A percentile compares a stretch with the other conserved stretches of the same genome.
Evolutionary conservation across 1,140 invertebrate genomes (phyloP).

Genomic region (Coenobita brevimanus): DNA sequence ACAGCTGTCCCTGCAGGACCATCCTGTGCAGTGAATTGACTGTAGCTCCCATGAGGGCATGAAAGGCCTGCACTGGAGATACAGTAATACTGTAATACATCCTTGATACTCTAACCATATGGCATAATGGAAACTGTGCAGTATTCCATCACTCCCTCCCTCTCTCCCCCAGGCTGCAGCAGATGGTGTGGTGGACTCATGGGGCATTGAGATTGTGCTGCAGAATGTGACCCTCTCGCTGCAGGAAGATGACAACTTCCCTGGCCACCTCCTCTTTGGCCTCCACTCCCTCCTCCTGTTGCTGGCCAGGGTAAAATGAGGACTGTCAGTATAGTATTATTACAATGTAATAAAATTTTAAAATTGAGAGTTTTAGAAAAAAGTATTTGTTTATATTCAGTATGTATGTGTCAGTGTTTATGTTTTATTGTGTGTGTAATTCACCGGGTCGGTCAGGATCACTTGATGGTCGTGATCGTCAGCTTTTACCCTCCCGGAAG

Average conservation of each 20-base stretch:
- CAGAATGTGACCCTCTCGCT: slow-evolving; percentile 41
- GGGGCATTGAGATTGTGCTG: slow-evolving; percentile 48
- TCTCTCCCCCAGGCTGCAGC: slow-evolving; percentile 42
- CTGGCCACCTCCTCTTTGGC: slow-evolving; percentile 45
- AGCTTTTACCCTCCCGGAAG: no score
- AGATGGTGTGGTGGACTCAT: slow-evolving; percentile 52
- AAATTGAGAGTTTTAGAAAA: neutral
- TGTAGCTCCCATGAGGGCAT: no score
- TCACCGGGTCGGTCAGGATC: no score
- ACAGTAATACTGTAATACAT: neutral
- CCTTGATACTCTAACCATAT: neutral
- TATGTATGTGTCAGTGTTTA: neutral
- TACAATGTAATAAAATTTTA: no score
- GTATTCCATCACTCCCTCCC: neutral
- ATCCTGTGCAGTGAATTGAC: no score
- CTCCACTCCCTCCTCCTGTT: slow-evolving; percentile 46
- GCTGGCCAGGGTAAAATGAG: slow-evolving; percentile 37
- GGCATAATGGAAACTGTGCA: neutral
- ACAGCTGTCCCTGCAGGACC: no score
- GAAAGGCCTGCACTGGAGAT: no score
- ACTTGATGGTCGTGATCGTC: no score
- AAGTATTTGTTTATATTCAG: neutral
- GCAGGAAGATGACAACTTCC: slow-evolving; percentile 55
- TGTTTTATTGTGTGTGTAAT: neutral
- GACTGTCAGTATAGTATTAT: no score